Conservation (phyloP, 2,113 vertebrate genomes). For the Semnornis frantzii region DNA sequence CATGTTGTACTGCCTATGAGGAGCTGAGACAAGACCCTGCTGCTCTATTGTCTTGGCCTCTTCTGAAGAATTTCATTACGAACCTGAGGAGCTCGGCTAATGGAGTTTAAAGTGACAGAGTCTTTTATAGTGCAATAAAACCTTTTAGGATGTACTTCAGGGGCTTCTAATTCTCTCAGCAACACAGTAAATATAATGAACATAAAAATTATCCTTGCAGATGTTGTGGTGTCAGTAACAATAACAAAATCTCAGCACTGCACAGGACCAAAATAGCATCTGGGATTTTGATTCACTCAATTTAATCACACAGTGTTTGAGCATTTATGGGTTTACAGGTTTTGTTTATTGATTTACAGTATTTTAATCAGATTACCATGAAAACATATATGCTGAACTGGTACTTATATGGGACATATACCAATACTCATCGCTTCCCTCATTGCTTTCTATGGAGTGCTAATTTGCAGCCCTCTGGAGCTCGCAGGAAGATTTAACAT, state of each 20-base stretch:
- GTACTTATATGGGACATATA: background rate
- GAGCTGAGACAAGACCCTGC: background rate
- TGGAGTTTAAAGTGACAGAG: conserved; percentile 71
- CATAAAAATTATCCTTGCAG: conserved; percentile 77
- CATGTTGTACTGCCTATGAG: background rate
- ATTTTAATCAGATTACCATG: conserved; percentile 64
- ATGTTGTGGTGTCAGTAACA: conserved; percentile 73
- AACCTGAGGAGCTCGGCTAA: conserved; percentile 64
- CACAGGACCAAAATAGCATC: conserved; percentile 69
- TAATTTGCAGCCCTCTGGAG: conserved; percentile 30
- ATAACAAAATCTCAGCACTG: conserved; percentile 70
- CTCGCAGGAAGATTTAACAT: conserved; percentile 13
- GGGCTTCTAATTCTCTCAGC: conserved; percentile 71
- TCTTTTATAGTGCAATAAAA: conserved; percentile 75
- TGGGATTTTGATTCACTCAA: conserved; percentile 72
- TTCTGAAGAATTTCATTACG: conserved; percentile 49
- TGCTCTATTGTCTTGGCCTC: background rate
- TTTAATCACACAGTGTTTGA: conserved; percentile 67
- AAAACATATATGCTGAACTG: conserved; percentile 52
- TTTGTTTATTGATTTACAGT: conserved; percentile 71
- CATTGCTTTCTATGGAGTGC: background rate
- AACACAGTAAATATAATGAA: conserved; percentile 77
- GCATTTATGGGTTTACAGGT: conserved; percentile 56
- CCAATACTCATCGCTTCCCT: conserved; percentile 12
- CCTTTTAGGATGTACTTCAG: conserved; percentile 77